Base-by-base conservation (phyloP, 2,888 invertebrate species). In the Escarpia spicata region DNA sequence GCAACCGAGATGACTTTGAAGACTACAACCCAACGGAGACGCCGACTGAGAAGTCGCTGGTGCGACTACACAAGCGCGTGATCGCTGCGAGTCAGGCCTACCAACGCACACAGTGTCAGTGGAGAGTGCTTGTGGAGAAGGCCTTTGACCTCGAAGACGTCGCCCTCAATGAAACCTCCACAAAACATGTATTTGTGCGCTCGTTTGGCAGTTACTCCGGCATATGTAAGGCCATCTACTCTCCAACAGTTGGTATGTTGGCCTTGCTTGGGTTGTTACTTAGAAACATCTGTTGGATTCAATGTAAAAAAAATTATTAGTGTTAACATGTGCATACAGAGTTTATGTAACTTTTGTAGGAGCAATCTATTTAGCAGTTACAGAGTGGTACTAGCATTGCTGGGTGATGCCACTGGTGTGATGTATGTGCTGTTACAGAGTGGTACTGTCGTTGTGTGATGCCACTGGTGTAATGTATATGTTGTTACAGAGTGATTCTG, bases 71-170 rank as follows among this genome's bases (percentile, higher is more conserved):
- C 96, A 95, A 96, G 93, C 95, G 95, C 92, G 95, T 96, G 8
- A 96, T 96, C 44, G 93, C 93, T 3, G 94, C 94, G 43, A 92
- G 90, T 90, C 92, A 91, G 44, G 91, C 91, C 19, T 75, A 92
- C 91, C 98, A 98, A 96, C 97, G 99, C 94, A 99, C 99, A 4
- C 98, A 99, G 96, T 98, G 99, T 0, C 98, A 99, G 95, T 99
- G 96, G 99, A 31, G 97, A 94, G 97, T 98, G 94, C 97, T 99
- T 96, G 97, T 99, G 93, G 97, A 98, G 94, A 97, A 98, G 93
- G 97, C 97, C 93, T 95, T 97, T 92, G 97, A 98, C 95, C 97
- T 99, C 94, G 99, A 99, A 96, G 99, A 99, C 96, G 97, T 98
- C 26, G 97, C 98, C 8, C 97, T 97, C 94, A 99, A 99, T 97